Evolutionary conservation across 2,797 vertebrate species (phyloP).

Genomic region (Chanos chanos): DNA sequence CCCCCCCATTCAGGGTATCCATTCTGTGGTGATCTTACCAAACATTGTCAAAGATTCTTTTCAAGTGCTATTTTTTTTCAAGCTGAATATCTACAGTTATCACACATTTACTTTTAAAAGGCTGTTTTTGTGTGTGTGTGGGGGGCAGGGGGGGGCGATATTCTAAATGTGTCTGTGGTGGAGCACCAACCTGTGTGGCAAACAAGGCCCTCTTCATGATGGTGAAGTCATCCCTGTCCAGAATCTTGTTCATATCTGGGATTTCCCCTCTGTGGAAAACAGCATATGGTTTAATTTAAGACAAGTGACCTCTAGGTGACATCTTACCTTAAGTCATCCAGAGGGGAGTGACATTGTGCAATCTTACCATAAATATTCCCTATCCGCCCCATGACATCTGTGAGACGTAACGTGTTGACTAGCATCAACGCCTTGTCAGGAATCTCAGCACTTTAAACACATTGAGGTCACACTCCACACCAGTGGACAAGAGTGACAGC

Average conservation of each 20-base stretch:
- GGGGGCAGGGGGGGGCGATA: too few species aligned
- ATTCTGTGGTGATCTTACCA: too few species aligned
- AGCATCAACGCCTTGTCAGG: conserved; percentile 22
- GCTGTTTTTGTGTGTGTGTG: too few species aligned
- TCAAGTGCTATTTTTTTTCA: too few species aligned
- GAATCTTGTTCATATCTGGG: conserved; percentile 87
- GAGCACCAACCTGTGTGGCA: conserved; percentile 89
- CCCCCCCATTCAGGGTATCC: too few species aligned
- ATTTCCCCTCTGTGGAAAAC: conserved; percentile 90
- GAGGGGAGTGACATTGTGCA: conserved; percentile 25
- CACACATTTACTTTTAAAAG: too few species aligned
- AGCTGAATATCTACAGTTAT: too few species aligned
- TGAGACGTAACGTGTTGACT: neutral
- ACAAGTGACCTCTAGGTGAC: neutral
- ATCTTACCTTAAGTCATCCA: neutral
- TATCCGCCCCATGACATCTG: neutral
- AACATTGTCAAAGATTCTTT: too few species aligned
- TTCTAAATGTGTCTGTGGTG: too few species aligned
- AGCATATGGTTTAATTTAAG: too few species aligned
- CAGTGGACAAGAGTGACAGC: neutral
- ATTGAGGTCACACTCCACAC: conserved; percentile 15
- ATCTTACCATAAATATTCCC: conserved; percentile 17
- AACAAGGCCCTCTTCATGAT: conserved; percentile 97
- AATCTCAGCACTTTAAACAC: conserved; percentile 16
- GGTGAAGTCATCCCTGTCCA: conserved; percentile 91